phyloP scores from a whole-genome alignment of 2,888 invertebrate species.

The Drosophila buzzatii region DNA sequence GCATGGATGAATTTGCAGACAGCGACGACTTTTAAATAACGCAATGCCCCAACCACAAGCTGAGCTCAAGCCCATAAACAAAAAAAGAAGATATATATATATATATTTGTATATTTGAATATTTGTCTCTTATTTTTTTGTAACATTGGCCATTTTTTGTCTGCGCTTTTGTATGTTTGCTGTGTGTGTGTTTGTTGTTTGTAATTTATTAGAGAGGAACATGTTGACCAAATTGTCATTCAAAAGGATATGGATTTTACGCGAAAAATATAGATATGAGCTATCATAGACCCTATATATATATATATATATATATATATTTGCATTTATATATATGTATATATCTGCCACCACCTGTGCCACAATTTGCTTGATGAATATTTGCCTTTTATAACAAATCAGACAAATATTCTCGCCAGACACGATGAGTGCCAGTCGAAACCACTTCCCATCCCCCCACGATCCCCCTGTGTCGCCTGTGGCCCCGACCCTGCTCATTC shows the following conservation, averaged over 20 bases:
- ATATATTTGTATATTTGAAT: conserved; percentile 44
- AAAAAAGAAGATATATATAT: conserved; percentile 11
- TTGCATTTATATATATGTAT: conserved; percentile 28
- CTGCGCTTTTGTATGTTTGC: conserved; percentile 55
- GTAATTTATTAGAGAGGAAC: conserved; percentile 79
- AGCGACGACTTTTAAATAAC: conserved; percentile 58
- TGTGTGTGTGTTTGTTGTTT: conserved; percentile 51
- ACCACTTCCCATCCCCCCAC: too few species aligned
- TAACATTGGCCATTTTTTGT: conserved; percentile 65
- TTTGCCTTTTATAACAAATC: conserved; percentile 78
- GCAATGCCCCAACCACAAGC: conserved; percentile 18
- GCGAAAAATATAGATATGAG: conserved; percentile 59
- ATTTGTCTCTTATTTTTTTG: conserved; percentile 18
- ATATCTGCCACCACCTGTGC: conserved; percentile 32
- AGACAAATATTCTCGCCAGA: conserved; percentile 58
- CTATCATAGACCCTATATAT: conserved; percentile 49
- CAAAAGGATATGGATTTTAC: conserved; percentile 71
- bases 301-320: conserved; percentile 17
- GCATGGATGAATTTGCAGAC: conserved; percentile 41
- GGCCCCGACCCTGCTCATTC: conserved; percentile 2
- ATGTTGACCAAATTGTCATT: conserved; percentile 81
- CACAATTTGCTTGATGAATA: conserved; percentile 77
- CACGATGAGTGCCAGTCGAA: conserved; percentile 41
- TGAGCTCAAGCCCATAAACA: background rate
- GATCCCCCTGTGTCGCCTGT: too few species aligned